Evolutionary conservation across 2,888 invertebrate genomes (phyloP).

Genomic region (Marronus borbonicus): DNA sequence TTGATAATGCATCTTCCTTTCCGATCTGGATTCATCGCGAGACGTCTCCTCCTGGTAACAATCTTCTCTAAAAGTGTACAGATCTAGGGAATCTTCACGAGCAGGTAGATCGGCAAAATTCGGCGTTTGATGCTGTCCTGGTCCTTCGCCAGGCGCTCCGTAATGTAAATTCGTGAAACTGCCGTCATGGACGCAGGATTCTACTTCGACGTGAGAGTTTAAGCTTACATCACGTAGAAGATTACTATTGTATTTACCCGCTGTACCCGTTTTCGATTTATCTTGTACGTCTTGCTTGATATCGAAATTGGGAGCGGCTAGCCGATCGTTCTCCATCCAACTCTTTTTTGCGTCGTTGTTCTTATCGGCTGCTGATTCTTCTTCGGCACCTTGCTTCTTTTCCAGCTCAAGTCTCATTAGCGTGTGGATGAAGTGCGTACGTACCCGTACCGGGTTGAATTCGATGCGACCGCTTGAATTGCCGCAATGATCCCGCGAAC

Average conservation of each 20-base stretch:
- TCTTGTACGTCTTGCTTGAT: constrained; percentile 58
- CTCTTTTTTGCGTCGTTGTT: constrained; percentile 70
- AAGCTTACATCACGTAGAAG: constrained; percentile 74
- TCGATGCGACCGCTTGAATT: constrained; percentile 95
- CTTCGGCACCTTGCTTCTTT: constrained; percentile 81
- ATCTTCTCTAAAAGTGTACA: constrained; percentile 76
- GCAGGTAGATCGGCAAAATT: constrained; percentile 68
- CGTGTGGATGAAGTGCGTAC: constrained; percentile 97
- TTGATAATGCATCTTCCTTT: constrained; percentile 60
- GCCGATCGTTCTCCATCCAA: constrained; percentile 72
- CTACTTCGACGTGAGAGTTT: constrained; percentile 75
- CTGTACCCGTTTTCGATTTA: constrained; percentile 48
- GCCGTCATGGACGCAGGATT: constrained; percentile 77
- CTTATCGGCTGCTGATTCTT: constrained; percentile 66
- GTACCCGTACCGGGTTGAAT: constrained; percentile 95
- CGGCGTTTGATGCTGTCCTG: constrained; percentile 62
- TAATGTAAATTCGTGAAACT: constrained; percentile 81
- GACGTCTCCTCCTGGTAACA: constrained; percentile 74
- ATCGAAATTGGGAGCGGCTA: constrained; percentile 62
- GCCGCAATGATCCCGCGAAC: constrained; percentile 93
- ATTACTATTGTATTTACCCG: constrained; percentile 65
- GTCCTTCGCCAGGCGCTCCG: constrained; percentile 72
- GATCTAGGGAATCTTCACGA: constrained; percentile 75
- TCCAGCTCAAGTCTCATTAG: constrained; percentile 93
- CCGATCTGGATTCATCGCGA: constrained; percentile 59